Evolutionary conservation across 2,888 invertebrate genomes (phyloP).

Genomic region (Spisula solida): DNA sequence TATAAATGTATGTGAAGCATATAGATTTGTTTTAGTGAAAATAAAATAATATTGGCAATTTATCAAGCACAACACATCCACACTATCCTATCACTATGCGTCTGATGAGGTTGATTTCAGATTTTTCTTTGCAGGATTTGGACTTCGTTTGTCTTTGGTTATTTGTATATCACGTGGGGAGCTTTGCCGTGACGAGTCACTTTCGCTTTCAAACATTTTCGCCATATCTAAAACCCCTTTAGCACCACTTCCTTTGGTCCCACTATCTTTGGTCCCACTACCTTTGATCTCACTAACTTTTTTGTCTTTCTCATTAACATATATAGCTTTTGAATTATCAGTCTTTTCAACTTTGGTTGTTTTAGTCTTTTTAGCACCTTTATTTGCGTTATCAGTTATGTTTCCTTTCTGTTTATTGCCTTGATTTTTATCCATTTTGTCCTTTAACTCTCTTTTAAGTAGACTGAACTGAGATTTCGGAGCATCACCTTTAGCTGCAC

Average conservation of each 20-base stretch:
- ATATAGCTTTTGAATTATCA: not conserved
- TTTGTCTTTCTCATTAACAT: slow-evolving; percentile 43
- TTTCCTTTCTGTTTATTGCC: not conserved
- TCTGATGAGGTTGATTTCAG: not conserved
- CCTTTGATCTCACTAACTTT: slow-evolving; percentile 39
- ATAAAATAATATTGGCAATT: too few relatives aligned
- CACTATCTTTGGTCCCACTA: too few relatives aligned
- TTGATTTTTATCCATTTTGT: slow-evolving; percentile 15
- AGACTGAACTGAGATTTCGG: slow-evolving; percentile 5
- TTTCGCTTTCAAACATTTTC: slow-evolving; percentile 55
- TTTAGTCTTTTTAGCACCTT: not conserved
- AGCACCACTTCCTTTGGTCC: not conserved
- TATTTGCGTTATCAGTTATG: not conserved
- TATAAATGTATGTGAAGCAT: too few relatives aligned
- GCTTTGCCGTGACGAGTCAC: slow-evolving; percentile 35
- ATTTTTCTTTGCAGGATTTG: not conserved
- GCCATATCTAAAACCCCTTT: slow-evolving; percentile 63
- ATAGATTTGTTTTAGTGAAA: too few relatives aligned
- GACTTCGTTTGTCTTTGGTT: not conserved
- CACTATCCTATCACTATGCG: not conserved
- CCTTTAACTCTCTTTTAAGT: slow-evolving; percentile 32
- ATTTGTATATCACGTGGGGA: slow-evolving; percentile 32
- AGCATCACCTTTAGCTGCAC: not conserved
- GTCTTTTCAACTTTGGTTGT: not conserved
- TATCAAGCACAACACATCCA: too few relatives aligned